These are phyloP conservation scores for Caenorhabditis remanei DNA, from an alignment of 1,140 invertebrate species.

Conservation along the genomic window DNA sequence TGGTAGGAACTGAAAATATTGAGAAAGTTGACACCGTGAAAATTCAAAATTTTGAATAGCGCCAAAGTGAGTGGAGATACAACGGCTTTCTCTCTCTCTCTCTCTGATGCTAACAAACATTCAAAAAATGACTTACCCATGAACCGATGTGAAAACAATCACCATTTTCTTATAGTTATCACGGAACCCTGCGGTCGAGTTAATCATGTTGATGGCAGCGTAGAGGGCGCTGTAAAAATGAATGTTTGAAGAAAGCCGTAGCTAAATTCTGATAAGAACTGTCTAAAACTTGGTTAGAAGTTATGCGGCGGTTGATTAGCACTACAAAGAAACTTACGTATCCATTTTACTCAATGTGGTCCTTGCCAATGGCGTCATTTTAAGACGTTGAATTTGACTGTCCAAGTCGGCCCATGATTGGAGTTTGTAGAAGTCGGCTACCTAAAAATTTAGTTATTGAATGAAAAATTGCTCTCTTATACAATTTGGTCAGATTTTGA, in stretches of 20 bases:
- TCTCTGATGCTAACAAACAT: too few species aligned
- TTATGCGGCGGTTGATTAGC: too few species aligned
- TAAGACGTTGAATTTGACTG: background rate
- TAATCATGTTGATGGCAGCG: conserved; percentile 1
- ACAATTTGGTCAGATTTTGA: too few species aligned
- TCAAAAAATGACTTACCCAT: background rate
- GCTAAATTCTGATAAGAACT: too few species aligned
- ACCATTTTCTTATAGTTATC: conserved; percentile 47
- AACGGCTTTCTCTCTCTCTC: too few species aligned
- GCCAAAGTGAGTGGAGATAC: too few species aligned
- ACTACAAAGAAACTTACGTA: background rate
- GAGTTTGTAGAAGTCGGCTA: conserved; percentile 34
- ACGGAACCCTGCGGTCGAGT: conserved; percentile 1
- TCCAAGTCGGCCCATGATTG: conserved; percentile 12
- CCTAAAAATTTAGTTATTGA: background rate
- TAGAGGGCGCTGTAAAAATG: background rate
- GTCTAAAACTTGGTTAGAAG: too few species aligned
- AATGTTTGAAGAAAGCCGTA: too few species aligned
- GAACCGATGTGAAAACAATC: conserved; percentile 28
- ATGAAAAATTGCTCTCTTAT: too few species aligned
- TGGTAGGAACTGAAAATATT: conserved; percentile 6
- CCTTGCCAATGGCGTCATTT: background rate
- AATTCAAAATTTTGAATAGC: too few species aligned
- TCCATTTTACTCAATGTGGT: background rate
- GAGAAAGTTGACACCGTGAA: background rate